Percentiles rank a stretch among this genome's conserved stretches.
These are phyloP conservation scores for Megaceryle torquata DNA, from an alignment of 2,113 vertebrate species.

Conservation along the genomic window DNA sequence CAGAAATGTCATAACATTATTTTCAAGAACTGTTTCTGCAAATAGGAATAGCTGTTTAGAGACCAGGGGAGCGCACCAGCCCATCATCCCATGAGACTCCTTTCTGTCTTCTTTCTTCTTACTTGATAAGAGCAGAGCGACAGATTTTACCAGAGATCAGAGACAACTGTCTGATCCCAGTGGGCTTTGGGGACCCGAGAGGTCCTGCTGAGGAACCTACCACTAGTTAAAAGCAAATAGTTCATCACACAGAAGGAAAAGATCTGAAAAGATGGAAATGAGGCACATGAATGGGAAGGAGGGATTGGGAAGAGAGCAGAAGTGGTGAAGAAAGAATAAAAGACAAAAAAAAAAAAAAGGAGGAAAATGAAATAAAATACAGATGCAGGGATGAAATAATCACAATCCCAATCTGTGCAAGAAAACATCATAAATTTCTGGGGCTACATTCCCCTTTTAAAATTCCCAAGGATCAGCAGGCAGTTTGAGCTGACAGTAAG, in stretches of 20 bases:
- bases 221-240: constrained; percentile 17
- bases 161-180: neutral
- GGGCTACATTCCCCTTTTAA: neutral
- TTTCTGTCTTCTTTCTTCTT: neutral
- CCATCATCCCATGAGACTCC: neutral
- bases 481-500: neutral
- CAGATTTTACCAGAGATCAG: constrained; percentile 29
- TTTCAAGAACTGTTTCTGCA: neutral
- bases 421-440: neutral
- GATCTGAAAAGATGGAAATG: constrained; percentile 32
- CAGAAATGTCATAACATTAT: neutral
- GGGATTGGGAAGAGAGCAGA: neutral
- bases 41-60: neutral
- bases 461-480: neutral
- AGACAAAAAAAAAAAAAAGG: neutral
- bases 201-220: neutral
- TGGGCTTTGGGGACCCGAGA: neutral
- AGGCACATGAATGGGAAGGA: neutral
- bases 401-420: neutral
- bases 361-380: neutral
- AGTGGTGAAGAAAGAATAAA: neutral
- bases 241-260: neutral
- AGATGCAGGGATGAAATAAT: neutral
- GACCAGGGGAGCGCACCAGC: neutral
- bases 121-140: neutral